Base-by-base conservation (phyloP, 2,888 invertebrate genomes). In the Coleophora deauratella region DNA sequence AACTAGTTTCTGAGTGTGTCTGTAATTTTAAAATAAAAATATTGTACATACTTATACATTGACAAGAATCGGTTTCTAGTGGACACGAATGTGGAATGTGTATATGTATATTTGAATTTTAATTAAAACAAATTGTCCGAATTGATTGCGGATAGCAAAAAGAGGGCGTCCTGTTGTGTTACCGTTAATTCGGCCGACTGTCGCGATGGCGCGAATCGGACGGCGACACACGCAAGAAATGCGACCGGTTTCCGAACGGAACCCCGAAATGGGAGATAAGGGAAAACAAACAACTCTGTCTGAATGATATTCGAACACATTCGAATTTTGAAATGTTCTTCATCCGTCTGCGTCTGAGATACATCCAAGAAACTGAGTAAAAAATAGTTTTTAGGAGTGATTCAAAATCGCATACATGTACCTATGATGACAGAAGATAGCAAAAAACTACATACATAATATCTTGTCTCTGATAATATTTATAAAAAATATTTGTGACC, bases 1-100 rank as follows among this genome's bases (percentile, higher is more conserved):
- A 78, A 80, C 77, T 68, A 71, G 76, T 79, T 79, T 67, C 55
- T 57, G 62, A 75, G 72, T 71, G 71, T 72, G 75, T 72, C 74
- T 71, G 72, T 74, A 76, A 74, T 72, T 21, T 21, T 21, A 21
- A 21, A 21, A 21, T 21, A 21, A 21, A 21, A 21, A 21, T 21
- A 21, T 6, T 21, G 21, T 21, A 21, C 21, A 21, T 21, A 21
- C 21, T 76, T 76, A 21, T 21, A 21, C 21, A 76, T 76, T 73
- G 78, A 75, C 74, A 73, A 72, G 69, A 68, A 75, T 75, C 72
- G 70, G 76, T 75, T 71, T 70, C 57, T 61, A 55, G 21, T 21
- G 62, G 52, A 54, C 59, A 55, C 61, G 62, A 63, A 65, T 65
- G 66, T 60, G 59, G 45, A 49, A 61, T 62, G 64, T 65, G 31